These are phyloP conservation scores for Stercorarius parasiticus DNA, from an alignment of 2,113 vertebrate genomes.

Conservation along the genomic window DNA sequence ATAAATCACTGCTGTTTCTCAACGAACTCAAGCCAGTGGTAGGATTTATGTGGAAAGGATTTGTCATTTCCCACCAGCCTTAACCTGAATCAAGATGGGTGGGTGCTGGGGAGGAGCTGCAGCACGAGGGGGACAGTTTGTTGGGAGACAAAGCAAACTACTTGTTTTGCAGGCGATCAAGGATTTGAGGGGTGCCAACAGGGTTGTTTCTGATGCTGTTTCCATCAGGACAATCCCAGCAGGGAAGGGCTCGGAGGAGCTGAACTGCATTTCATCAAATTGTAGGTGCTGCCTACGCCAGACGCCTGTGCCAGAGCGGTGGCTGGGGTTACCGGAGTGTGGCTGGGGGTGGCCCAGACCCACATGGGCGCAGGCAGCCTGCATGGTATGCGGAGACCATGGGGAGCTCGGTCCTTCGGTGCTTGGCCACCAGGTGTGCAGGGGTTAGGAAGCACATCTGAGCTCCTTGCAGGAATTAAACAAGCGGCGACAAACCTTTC, in stretches of 20 bases:
- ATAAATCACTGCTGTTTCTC: constrained; percentile 63
- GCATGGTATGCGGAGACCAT: fast-evolving
- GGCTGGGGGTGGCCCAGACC: not conserved
- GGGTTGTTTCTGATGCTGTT: not conserved
- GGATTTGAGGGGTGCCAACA: not conserved
- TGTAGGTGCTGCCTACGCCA: fast-evolving
- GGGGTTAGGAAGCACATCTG: fast-evolving
- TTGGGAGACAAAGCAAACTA: fast-evolving
- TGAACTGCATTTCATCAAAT: not conserved
- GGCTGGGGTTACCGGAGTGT: fast-evolving
- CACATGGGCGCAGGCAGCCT: not conserved
- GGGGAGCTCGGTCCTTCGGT: not conserved
- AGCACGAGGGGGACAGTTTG: not conserved
- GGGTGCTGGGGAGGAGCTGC: not conserved
- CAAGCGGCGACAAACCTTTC: not conserved
- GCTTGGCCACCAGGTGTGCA: not conserved
- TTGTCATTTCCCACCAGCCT: constrained; percentile 71
- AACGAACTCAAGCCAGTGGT: constrained; percentile 21
- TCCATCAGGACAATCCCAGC: not conserved
- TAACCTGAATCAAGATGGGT: constrained; percentile 32
- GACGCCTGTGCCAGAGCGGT: fast-evolving
- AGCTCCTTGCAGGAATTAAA: not conserved
- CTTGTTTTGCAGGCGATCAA: not conserved
- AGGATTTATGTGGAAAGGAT: constrained; percentile 66
- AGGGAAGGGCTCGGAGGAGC: not conserved